A percentile compares a stretch with the other conserved stretches of the same genome.
Evolutionary conservation across 2,888 invertebrate genomes (phyloP).

Genomic region (Saturnia japonica): DNA sequence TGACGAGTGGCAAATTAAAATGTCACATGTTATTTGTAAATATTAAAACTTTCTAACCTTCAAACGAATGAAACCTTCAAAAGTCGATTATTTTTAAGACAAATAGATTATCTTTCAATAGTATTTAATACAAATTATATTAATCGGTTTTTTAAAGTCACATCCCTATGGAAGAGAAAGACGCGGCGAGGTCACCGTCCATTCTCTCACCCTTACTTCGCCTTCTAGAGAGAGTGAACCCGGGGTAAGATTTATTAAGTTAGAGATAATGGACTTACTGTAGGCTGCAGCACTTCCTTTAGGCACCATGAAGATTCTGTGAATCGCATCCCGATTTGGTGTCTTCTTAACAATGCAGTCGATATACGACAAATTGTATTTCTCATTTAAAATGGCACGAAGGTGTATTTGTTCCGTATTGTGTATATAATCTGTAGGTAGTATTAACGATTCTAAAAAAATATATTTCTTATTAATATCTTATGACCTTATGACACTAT

Average conservation of each 20-base stretch:
- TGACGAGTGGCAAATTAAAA: too few relatives aligned
- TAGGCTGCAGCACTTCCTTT: neutral
- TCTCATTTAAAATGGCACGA: slow-evolving; percentile 3
- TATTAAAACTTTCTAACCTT: too few relatives aligned
- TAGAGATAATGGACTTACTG: slow-evolving; percentile 3
- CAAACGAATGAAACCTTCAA: too few relatives aligned
- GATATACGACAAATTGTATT: neutral
- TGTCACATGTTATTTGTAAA: too few relatives aligned
- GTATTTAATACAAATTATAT: too few relatives aligned
- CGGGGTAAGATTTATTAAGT: neutral
- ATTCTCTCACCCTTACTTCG: too few relatives aligned
- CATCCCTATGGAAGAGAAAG: too few relatives aligned
- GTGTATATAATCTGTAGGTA: neutral
- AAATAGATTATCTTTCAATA: too few relatives aligned
- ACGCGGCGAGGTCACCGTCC: too few relatives aligned
- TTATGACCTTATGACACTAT: neutral
- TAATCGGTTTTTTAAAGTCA: too few relatives aligned
- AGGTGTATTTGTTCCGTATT: neutral
- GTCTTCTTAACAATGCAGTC: neutral
- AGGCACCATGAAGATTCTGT: neutral
- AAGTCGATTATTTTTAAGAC: too few relatives aligned
- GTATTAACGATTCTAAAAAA: slow-evolving; percentile 4
- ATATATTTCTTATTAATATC: neutral
- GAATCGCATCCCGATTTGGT: neutral
- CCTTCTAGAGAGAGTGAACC: too few relatives aligned